A percentile compares a stretch with the other conserved stretches of the same genome.
Conservation (phyloP, 2,888 invertebrate genomes). For the Trachelus iudaicus region DNA sequence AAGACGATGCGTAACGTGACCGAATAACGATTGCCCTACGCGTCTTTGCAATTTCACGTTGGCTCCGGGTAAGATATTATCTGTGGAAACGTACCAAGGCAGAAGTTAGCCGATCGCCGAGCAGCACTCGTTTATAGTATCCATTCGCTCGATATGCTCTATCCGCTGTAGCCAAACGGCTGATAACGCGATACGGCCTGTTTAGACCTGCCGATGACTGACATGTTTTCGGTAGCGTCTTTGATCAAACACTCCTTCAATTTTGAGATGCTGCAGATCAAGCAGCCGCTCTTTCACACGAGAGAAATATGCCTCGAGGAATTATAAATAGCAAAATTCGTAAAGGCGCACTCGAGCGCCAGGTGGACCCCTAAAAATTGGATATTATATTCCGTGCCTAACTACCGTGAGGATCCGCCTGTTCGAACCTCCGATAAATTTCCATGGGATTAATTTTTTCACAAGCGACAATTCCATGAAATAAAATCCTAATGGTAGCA, state of each 20-base stretch:
- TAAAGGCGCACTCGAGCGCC: background rate
- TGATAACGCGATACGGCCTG: slow-evolving; percentile 1
- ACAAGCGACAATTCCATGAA: background rate
- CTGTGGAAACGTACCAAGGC: background rate
- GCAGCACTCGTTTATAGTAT: background rate
- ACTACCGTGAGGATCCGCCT: no score
- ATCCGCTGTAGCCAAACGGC: background rate
- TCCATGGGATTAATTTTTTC: background rate
- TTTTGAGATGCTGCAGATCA: slow-evolving; percentile 2
- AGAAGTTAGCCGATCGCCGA: background rate
- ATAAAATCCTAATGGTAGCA: background rate
- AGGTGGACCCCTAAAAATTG: background rate
- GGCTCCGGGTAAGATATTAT: background rate
- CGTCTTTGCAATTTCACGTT: no score
- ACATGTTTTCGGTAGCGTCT: background rate
- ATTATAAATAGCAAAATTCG: background rate
- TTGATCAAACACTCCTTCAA: slow-evolving; percentile 1
- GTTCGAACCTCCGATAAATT: background rate
- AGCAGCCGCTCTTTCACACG: slow-evolving; percentile 1
- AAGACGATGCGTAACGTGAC: no score
- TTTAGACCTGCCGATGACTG: background rate
- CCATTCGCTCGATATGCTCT: no score
- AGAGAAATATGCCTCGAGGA: background rate
- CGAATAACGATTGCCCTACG: no score
- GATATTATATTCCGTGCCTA: background rate